phyloP scores from a whole-genome alignment of 2,113 vertebrate genomes.

The Gymnarchus niloticus region DNA sequence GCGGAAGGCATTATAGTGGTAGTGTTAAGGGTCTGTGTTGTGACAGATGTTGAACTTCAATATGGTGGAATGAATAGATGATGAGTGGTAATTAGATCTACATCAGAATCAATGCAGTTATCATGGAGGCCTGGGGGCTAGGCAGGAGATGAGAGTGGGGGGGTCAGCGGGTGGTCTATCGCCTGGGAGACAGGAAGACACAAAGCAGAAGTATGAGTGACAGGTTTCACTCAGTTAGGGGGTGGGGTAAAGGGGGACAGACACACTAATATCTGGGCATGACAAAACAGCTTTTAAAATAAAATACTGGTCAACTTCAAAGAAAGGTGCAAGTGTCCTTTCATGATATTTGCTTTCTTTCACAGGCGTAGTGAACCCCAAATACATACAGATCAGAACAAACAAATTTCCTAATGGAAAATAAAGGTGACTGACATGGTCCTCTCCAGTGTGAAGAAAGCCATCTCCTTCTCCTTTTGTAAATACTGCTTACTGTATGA shows the following conservation, averaged over 20 bases:
- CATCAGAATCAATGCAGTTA: slow-evolving; percentile 98
- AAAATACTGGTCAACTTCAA: neutral
- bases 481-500: neutral
- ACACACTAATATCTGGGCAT: neutral
- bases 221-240: slow-evolving; percentile 80
- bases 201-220: slow-evolving; percentile 79
- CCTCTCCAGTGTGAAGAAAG: neutral
- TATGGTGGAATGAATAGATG: slow-evolving; percentile 99
- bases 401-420: too few relatives aligned
- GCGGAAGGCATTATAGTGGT: slow-evolving; percentile 70
- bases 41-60: slow-evolving; percentile 97
- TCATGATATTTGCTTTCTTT: neutral
- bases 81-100: slow-evolving; percentile 99
- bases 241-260: slow-evolving; percentile 23
- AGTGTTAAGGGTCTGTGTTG: slow-evolving; percentile 83
- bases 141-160: slow-evolving; percentile 78
- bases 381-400: too few relatives aligned
- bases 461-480: neutral
- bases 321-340: neutral
- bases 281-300: slow-evolving; percentile 56
- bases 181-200: slow-evolving; percentile 81
- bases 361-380: neutral
- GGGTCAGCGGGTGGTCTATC: slow-evolving; percentile 82
- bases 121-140: slow-evolving; percentile 84
- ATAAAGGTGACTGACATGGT: neutral